These are phyloP conservation scores for Neodontobutis hainanensis DNA, from an alignment of 2,113 vertebrate genomes.

Conservation along the genomic window DNA sequence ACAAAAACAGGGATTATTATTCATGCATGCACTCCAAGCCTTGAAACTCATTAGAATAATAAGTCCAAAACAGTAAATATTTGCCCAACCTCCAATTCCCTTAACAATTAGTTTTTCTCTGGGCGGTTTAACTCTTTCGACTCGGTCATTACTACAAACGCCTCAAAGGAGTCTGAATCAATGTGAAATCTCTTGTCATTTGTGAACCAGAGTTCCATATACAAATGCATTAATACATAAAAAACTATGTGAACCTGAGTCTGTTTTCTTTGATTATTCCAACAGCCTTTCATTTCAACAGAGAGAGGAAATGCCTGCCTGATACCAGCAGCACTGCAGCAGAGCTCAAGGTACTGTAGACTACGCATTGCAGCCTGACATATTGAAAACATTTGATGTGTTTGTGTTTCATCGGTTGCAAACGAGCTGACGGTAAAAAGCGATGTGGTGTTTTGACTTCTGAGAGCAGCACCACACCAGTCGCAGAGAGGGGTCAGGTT, in stretches of 20 bases:
- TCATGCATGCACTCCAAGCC: constrained; percentile 18
- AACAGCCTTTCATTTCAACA: constrained; percentile 37
- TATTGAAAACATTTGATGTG: constrained; percentile 36
- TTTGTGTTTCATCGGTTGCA: constrained; percentile 22
- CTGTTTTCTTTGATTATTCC: constrained; percentile 49
- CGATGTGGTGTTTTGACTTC: neutral
- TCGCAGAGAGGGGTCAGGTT: constrained; percentile 15
- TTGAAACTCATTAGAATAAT: constrained; percentile 13
- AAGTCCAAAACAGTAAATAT: constrained; percentile 22
- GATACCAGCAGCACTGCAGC: constrained; percentile 1
- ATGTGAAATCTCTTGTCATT: constrained; percentile 28
- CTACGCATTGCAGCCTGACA: neutral
- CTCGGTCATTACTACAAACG: constrained; percentile 23
- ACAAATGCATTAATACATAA: constrained; percentile 47
- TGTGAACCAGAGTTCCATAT: no score
- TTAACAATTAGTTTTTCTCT: constrained; percentile 1
- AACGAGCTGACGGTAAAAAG: constrained; percentile 5
- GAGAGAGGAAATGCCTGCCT: constrained; percentile 39
- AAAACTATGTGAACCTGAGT: constrained; percentile 33
- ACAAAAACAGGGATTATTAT: constrained; percentile 5
- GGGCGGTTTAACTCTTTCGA: constrained; percentile 36
- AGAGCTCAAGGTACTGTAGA: constrained; percentile 23
- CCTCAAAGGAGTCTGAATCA: constrained; percentile 28
- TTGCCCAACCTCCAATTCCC: constrained; percentile 24
- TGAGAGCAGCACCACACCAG: neutral